Conservation (phyloP, 2,797 vertebrate species). For the Siniperca undulata region DNA sequence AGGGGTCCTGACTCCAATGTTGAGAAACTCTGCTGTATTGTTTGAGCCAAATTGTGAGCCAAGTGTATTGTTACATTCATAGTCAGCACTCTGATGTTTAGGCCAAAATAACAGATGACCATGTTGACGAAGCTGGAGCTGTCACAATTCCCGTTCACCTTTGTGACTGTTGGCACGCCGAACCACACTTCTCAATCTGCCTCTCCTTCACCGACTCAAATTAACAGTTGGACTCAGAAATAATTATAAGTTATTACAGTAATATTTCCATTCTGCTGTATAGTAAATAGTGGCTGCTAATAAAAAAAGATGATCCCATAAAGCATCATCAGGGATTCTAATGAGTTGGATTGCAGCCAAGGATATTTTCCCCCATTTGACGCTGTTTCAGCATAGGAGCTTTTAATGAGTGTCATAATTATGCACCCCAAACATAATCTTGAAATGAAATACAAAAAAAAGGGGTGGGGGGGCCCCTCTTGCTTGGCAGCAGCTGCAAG, state of each 20-base stretch:
- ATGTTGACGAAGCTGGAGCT: slow-evolving; percentile 65
- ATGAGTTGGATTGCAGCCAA: slow-evolving; percentile 82
- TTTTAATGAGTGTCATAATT: slow-evolving; percentile 84
- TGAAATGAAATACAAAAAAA: slow-evolving; percentile 76
- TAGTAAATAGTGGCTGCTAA: slow-evolving; percentile 77
- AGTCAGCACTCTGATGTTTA: slow-evolving; percentile 56
- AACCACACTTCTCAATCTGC: slow-evolving; percentile 67
- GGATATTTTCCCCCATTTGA: slow-evolving; percentile 79
- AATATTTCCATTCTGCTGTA: slow-evolving; percentile 78
- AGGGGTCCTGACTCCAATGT: slow-evolving; percentile 35
- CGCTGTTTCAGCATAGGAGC: slow-evolving; percentile 73
- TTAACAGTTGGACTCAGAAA: slow-evolving; percentile 75
- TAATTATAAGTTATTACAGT: slow-evolving; percentile 82
- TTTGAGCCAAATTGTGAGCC: slow-evolving; percentile 58
- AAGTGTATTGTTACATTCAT: slow-evolving; percentile 54
- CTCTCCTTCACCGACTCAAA: slow-evolving; percentile 69
- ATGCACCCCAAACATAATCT: slow-evolving; percentile 81
- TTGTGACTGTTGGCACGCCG: slow-evolving; percentile 65
- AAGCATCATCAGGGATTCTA: slow-evolving; percentile 78
- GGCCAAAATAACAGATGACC: slow-evolving; percentile 73
- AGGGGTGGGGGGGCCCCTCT: slow-evolving; percentile 24
- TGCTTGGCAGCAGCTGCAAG: slow-evolving; percentile 64
- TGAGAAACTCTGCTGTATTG: slow-evolving; percentile 39
- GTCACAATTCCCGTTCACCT: slow-evolving; percentile 71
- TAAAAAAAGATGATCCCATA: slow-evolving; percentile 72